Base-by-base conservation (phyloP, 2,113 vertebrate genomes). In the Pardalotus punctatus region DNA sequence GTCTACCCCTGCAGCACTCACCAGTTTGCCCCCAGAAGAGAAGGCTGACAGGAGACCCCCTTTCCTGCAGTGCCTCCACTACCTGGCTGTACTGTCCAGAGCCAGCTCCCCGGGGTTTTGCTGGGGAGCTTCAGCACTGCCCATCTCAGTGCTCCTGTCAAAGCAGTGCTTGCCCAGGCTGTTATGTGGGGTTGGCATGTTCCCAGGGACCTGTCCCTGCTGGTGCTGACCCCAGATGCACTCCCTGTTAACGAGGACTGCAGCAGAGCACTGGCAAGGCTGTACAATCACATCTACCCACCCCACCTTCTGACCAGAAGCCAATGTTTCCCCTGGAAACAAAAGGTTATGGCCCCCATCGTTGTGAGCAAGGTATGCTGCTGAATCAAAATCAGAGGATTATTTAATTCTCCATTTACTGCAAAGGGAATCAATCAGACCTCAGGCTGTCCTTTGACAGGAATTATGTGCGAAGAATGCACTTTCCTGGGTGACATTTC, bases 81-180 rank as follows among this genome's bases (percentile, higher is more conserved):
- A 9, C 25, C 31, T 57, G 42, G 40, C 24, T 62, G 0, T 24
- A 12, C 53, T 10, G 7, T 29, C n/a, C 36, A 38, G 61, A 71
- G 54, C 21, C 13, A 4, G 8, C 29, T 48, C 7, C 9, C 24
- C 2, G 2, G 10, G 14, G 9, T 61, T 60, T 86, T 33, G 25
- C 23, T 0, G 0, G 23, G 42, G 31, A 23, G 10, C 25, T 66
- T 6, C 60, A 70, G 45, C 81, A n/a, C 40, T 65, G 80, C 40
- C 53, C 66, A 20, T 40, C 53, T 43, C 61, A 69, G 8, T 14
- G 82, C 11, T 76, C 35, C 48, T 77, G 45, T 12, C 51, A 10
- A 21, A 58, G 31, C 4, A 60, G 11, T 31, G 20, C 29, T 54
- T 71, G 48, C 43, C 29, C 53, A 36, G 53, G 38, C 74, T 67